Percentiles rank a stretch among this genome's conserved stretches.
These are phyloP conservation scores for Temnothorax curvispinosus DNA, from an alignment of 1,140 invertebrate species.

Conservation along the genomic window DNA sequence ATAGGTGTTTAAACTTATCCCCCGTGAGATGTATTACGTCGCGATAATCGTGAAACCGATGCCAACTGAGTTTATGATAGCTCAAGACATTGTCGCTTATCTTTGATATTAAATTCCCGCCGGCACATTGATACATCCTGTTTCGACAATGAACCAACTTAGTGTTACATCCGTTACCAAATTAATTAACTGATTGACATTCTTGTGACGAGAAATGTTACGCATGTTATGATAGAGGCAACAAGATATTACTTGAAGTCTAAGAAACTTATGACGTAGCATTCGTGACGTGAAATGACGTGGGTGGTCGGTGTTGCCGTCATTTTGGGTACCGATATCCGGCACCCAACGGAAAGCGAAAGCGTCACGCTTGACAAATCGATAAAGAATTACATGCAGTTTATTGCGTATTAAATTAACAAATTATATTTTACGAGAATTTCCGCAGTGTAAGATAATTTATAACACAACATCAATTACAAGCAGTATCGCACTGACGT, in stretches of 20 bases:
- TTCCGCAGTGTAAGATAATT: neutral
- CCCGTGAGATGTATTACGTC: conserved; percentile 37
- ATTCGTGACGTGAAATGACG: conserved; percentile 52
- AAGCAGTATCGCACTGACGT: conserved; percentile 35
- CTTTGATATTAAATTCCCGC: conserved; percentile 31
- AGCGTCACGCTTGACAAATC: neutral
- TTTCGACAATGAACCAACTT: conserved; percentile 25
- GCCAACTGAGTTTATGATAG: conserved; percentile 29
- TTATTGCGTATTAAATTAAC: neutral
- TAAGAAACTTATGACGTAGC: conserved; percentile 53
- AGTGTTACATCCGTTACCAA: conserved; percentile 25
- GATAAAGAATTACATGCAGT: neutral
- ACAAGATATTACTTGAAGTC: neutral
- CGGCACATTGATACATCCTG: conserved; percentile 37
- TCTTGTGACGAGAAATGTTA: conserved; percentile 16
- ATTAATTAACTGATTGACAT: conserved; percentile 24
- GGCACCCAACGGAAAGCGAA: neutral
- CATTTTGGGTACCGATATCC: neutral
- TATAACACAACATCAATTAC: conserved; percentile 25
- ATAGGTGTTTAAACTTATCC: conserved; percentile 7
- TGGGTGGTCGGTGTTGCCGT: conserved; percentile 33
- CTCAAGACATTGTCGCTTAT: conserved; percentile 41
- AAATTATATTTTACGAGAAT: neutral
- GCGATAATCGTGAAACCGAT: conserved; percentile 41
- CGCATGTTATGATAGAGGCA: neutral